phyloP scores from a whole-genome alignment of 2,797 vertebrate genomes.

The Vespertilio murinus region DNA sequence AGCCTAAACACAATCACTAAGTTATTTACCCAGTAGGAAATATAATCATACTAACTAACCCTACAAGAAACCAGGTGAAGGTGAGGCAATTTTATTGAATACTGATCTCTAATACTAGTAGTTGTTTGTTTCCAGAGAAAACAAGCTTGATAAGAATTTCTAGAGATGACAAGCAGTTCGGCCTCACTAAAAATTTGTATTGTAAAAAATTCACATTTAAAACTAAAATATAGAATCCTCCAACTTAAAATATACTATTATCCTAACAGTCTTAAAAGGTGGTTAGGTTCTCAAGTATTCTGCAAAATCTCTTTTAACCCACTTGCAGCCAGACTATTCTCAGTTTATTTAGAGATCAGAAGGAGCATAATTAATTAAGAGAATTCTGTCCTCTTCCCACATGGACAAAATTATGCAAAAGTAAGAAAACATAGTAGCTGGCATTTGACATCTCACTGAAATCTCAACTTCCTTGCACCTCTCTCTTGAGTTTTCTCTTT shows the following conservation, averaged over 20 bases:
- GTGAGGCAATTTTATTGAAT: background rate
- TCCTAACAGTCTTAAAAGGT: background rate
- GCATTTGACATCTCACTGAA: background rate
- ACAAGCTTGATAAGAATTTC: constrained; percentile 7
- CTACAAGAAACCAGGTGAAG: background rate
- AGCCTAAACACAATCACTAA: background rate
- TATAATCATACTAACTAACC: background rate
- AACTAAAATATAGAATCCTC: constrained; percentile 16
- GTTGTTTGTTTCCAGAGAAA: constrained; percentile 34
- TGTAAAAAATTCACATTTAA: background rate
- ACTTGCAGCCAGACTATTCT: background rate
- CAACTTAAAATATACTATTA: constrained; percentile 6
- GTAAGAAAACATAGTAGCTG: background rate
- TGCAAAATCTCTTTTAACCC: background rate
- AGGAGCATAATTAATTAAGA: background rate
- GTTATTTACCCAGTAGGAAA: background rate
- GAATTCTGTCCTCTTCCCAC: background rate
- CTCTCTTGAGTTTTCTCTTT: background rate
- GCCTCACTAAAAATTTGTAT: background rate
- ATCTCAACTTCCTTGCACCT: background rate
- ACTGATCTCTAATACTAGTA: background rate
- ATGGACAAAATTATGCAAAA: background rate
- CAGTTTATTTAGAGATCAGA: background rate
- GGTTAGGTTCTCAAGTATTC: background rate
- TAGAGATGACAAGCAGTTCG: background rate